These are phyloP conservation scores for Podarcis raffonei DNA, from an alignment of 2,113 vertebrate genomes.

Conservation along the genomic window DNA sequence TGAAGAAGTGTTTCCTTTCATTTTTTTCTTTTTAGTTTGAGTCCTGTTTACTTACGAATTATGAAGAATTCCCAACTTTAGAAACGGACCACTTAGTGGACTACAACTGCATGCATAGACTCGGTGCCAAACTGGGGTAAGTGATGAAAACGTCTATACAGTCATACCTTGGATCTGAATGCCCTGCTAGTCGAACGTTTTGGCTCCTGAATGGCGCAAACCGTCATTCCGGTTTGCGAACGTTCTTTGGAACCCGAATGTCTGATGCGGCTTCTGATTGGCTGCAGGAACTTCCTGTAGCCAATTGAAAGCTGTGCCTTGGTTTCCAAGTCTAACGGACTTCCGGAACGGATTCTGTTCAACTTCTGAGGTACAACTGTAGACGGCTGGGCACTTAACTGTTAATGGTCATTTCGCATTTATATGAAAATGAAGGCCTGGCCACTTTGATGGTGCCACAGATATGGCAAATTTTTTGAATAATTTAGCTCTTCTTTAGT, in stretches of 20 bases:
- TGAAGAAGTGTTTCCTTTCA: neutral
- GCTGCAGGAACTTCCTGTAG: too few relatives aligned
- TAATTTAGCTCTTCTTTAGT: neutral
- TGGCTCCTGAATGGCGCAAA: too few relatives aligned
- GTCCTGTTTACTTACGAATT: conserved; percentile 73
- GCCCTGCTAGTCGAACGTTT: too few relatives aligned
- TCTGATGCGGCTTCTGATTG: too few relatives aligned
- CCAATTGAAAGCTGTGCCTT: too few relatives aligned
- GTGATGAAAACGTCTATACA: conserved; percentile 39
- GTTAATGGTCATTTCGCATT: neutral
- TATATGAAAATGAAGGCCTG: neutral
- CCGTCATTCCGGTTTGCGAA: too few relatives aligned
- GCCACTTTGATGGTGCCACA: neutral
- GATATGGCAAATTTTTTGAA: neutral
- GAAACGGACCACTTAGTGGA: conserved; percentile 89
- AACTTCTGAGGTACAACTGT: too few relatives aligned
- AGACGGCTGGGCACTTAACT: neutral
- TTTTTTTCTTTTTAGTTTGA: conserved; percentile 76
- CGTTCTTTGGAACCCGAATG: too few relatives aligned
- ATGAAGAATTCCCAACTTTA: conserved; percentile 91
- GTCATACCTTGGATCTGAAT: too few relatives aligned
- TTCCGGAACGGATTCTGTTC: too few relatives aligned
- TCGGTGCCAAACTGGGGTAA: conserved; percentile 94
- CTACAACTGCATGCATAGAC: conserved; percentile 91
- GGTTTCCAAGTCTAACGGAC: too few relatives aligned